These are phyloP conservation scores for Rissa tridactyla DNA, from an alignment of 2,113 vertebrate species.

Conservation along the genomic window DNA sequence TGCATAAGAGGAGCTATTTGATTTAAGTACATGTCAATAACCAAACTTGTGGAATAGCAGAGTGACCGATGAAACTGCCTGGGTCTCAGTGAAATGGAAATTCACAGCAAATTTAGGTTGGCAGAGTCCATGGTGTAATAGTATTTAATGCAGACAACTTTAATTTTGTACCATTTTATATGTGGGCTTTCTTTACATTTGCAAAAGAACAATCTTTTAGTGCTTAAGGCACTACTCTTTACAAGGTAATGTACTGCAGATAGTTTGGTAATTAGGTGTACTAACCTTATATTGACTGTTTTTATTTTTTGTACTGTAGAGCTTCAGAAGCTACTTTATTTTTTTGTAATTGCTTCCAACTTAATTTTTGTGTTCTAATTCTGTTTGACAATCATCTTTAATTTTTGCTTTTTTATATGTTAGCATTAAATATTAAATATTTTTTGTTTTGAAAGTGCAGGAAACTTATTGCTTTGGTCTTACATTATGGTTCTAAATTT, in stretches of 20 bases:
- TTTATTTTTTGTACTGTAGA: neutral
- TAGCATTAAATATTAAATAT: neutral
- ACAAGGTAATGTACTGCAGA: neutral
- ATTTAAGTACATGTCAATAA: neutral
- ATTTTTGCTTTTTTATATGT: neutral
- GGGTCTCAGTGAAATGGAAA: neutral
- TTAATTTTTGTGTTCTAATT: neutral
- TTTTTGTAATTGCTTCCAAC: neutral
- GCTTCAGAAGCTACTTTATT: neutral
- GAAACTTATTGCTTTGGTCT: neutral
- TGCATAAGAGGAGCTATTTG: neutral
- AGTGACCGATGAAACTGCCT: neutral
- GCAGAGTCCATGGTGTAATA: neutral
- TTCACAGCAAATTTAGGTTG: neutral
- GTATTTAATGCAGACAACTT: neutral
- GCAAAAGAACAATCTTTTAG: neutral
- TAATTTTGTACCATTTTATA: neutral
- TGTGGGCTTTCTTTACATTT: neutral
- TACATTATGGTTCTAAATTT: constrained; percentile 10
- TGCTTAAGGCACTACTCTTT: neutral
- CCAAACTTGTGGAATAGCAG: neutral
- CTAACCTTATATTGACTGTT: neutral
- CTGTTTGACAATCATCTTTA: neutral
- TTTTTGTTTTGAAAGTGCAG: neutral
- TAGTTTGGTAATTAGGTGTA: neutral